Base-by-base conservation (phyloP, 2,113 vertebrate species). In the Phyllopteryx taeniolatus region DNA sequence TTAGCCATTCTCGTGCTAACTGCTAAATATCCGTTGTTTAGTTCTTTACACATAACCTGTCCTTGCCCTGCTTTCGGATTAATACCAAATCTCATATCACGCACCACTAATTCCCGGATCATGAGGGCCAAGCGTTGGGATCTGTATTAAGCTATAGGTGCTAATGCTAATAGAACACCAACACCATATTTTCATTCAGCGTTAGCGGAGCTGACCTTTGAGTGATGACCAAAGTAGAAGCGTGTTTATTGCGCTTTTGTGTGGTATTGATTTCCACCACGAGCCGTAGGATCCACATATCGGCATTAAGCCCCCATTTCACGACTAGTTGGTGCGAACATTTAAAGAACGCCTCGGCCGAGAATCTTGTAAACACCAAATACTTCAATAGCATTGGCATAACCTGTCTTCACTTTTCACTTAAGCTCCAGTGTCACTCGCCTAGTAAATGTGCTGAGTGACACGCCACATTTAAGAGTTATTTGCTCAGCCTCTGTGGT, bases 341-440 rank as follows among this genome's bases (percentile, higher is more conserved):
- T 27, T 20, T 11, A 56, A 56, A 56, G 54, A 56, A 11, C n/a
- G n/a, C 22, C 22, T 57, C 2, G 53, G 53, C 19, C 12, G n/a
- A 33, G 57, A 22, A 57, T 13, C 11, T 22, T 27, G 56, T 13
- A 27, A 60, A 60, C 57, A 31, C 22, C 22, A 31, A 59, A 59
- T 59, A 60, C 57, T 35, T 35, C 5, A 33, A 60, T 11, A 17
- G 27, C 14, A 33, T 60, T 60, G 33, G 14, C 31, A 35, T 60
- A 60, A 60, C 27, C 57, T 17, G 57, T 60, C 57, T 60, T 60
- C 57, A 35, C 57, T 33, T 33, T 60, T 60, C 31, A 60, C 57
- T 60, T 60, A 35, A 35, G 31, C 31, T 8, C 12, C 57, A 15
- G 57, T 33, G 57, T 60, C 57, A 60, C 31, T 60, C 27, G 27